phyloP scores from a whole-genome alignment of 2,113 vertebrate species.

The Steatornis caripensis region DNA sequence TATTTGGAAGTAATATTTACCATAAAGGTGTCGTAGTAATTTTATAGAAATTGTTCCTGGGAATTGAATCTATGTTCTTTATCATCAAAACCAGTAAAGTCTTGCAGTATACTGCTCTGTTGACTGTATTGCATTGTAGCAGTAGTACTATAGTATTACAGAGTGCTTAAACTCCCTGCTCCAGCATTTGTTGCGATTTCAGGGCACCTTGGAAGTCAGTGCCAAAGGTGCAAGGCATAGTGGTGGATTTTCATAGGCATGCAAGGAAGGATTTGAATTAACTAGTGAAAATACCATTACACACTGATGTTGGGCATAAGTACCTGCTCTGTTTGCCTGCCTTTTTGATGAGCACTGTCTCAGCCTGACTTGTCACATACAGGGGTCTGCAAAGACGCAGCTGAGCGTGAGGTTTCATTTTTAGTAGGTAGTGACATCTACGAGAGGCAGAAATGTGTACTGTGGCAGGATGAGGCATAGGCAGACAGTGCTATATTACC shows the following conservation, averaged over 20 bases:
- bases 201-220: background rate
- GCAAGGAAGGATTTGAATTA: background rate
- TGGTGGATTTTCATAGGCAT: background rate
- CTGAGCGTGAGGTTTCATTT: background rate
- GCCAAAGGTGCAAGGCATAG: background rate
- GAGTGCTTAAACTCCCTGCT: background rate
- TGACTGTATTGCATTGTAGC: background rate
- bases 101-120: background rate
- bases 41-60: background rate
- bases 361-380: background rate
- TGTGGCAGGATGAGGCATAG: background rate
- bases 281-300: background rate
- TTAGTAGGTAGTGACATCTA: background rate
- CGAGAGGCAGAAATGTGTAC: background rate
- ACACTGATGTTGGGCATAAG: background rate
- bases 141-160: background rate
- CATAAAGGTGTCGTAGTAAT: background rate
- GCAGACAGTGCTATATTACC: background rate
- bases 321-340: background rate
- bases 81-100: background rate
- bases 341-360: background rate
- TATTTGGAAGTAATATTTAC: background rate
- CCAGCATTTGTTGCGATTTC: background rate
- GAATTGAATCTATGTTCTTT: background rate
- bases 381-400: background rate